phyloP scores from a whole-genome alignment of 2,888 invertebrate species.

The Brenthis daphne region DNA sequence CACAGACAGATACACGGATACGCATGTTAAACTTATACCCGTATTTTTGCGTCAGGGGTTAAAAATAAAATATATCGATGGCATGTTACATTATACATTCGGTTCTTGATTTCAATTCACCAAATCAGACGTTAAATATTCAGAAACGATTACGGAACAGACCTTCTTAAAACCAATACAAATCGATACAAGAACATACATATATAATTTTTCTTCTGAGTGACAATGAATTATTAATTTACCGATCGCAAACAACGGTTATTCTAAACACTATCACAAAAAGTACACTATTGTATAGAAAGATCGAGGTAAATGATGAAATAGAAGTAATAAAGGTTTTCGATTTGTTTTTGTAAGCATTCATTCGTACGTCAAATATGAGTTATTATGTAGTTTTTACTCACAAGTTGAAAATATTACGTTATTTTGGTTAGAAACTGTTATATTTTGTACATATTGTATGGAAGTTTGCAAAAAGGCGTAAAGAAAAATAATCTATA shows the following conservation, averaged over 20 bases:
- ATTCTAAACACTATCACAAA: slow-evolving; percentile 13
- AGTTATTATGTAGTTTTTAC: too few species aligned
- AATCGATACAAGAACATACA: slow-evolving; percentile 19
- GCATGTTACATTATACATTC: background rate
- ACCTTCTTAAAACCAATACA: background rate
- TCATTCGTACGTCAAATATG: background rate
- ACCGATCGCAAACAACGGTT: slow-evolving; percentile 15
- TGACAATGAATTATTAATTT: slow-evolving; percentile 17
- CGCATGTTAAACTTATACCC: too few species aligned
- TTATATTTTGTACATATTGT: too few species aligned
- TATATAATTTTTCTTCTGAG: slow-evolving; percentile 17
- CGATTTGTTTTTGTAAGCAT: slow-evolving; percentile 3
- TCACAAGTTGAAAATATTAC: too few species aligned
- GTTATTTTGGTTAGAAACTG: too few species aligned
- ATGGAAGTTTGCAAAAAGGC: too few species aligned
- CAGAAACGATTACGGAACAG: background rate
- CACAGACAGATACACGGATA: too few species aligned
- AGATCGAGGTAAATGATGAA: background rate
- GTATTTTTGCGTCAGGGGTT: too few species aligned
- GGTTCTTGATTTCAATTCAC: background rate
- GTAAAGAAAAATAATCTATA: too few species aligned
- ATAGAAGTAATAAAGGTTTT: slow-evolving; percentile 4
- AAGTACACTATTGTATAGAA: slow-evolving; percentile 6
- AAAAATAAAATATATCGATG: background rate
- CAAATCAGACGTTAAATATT: slow-evolving; percentile 10